Evolutionary conservation across 1,140 invertebrate genomes (phyloP), one percentile per base, ranked within the genome.

Genomic region (Theocolax elegans): DNA sequence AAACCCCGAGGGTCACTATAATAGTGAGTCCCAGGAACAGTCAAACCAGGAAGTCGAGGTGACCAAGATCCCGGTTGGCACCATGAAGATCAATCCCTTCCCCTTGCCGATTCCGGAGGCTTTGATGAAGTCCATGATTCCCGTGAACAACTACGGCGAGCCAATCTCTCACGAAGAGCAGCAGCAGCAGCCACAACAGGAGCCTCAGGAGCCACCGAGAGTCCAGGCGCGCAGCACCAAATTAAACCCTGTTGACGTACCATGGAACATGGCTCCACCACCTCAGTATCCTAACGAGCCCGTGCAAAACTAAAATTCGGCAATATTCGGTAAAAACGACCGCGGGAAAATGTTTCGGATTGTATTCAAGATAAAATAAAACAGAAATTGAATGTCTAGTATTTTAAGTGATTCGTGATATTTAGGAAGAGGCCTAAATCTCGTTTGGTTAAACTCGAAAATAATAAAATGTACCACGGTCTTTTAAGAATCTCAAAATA

Each of bases 91-190:
- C 0, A 23, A 56, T 0, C 60, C 59, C 1, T 58, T 58, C 23
- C 27, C 42, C 0, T 3, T 62, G 9, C 29, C 62, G 0, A 66
- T 66, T 9, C 53, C 62, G 2, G 53, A 66, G 2, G 21, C 53
- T 49, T 19, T 60, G 1, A 65, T 71, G 49, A 66, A 71, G 21
- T 71, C 68, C 17, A 58, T 71, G 53, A 19, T 62, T 19, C 35
- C 58, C 8, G 12, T 64, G 19, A 46, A 17, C 15, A 48, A 17
- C n/a, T 71, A 35, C 7, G 58, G 60, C 1, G 68, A 64, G 4
- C 38, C 59, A 0, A 25, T 64, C 23, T 15, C 13, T 23, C 7
- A 13, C 27, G 51, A 68, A 13, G 23, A 54, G 8, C 46, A 59
- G 25, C 49, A 17, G 0, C 53, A 46, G n/a, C 42, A 13, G 3